Base-by-base conservation (phyloP, 2,797 vertebrate genomes). In the Brachyrhaphis roseni region DNA sequence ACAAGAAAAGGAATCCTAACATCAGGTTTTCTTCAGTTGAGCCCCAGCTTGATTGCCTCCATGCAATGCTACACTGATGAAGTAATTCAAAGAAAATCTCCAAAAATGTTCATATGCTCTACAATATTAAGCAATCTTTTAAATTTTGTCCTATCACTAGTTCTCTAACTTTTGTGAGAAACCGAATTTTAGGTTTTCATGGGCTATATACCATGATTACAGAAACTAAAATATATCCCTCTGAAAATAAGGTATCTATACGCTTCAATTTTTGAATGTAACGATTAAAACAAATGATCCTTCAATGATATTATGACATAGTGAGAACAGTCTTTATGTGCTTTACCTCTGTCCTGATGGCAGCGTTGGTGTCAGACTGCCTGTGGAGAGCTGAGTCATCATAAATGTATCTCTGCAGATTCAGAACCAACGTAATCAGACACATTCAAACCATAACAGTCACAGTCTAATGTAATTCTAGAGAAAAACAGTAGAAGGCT, bases 321-420 rank as follows among this genome's bases (percentile, higher is more conserved):
- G 51, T n/a, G 11, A 66, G 47, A 72, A 76, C 13, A 46, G 55
- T 47, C 59, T 20, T n/a, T 73, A 75, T 34, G 16, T 46, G 68
- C 13, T 83, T 87, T 79, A 96, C 95, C 95, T 96, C 94, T 12
- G 88, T 90, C 80, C 82, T 85, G 46, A 87, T 45, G 78, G 80
- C 90, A 78, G 73, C 84, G 66, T 93, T 93, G 72, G 96, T 95
- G 70, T 97, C 95, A 82, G 96, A 94, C 81, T 96, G 87, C 80
- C 93, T 92, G 90, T 95, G 96, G 94, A 95, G 94, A 89, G 95
- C 95, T 80, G 95, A 94, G 92, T 95, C 96, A 83, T 97, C 95
- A 86, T 96, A 94, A 87, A 97, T 88, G 77, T 90, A 95, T 90
- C 94, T 98, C 98, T 99, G 94, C 80, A 86, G 94, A 87, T 81